Conservation (phyloP, 2,797 vertebrate species). For the Picus viridis region DNA sequence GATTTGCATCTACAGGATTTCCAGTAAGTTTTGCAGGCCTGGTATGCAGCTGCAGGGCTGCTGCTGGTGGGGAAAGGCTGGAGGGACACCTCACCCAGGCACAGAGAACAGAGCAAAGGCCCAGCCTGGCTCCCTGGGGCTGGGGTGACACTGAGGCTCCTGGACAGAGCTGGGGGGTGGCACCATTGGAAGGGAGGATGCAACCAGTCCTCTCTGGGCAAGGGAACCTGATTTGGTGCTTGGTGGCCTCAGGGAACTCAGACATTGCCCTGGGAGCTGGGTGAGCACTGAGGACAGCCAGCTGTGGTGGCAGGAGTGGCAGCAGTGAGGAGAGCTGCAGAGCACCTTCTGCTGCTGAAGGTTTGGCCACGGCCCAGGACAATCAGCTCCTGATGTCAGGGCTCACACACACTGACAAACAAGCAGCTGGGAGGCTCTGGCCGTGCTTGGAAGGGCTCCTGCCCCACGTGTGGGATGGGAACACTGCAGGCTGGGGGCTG, state of each 20-base stretch:
- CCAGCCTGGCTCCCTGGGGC: neutral
- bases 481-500: rapidly evolving
- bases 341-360: neutral
- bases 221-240: neutral
- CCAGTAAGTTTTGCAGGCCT: constrained; percentile 62
- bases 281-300: neutral
- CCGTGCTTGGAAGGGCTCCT: rapidly evolving
- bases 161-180: neutral
- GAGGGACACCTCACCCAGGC: neutral
- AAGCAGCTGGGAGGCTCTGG: neutral
- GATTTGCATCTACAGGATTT: constrained; percentile 48
- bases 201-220: rapidly evolving
- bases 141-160: neutral
- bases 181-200: rapidly evolving
- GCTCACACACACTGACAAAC: neutral
- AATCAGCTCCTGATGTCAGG: neutral
- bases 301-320: neutral
- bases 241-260: too few relatives aligned
- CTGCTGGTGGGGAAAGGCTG: neutral
- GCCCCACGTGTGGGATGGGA: neutral
- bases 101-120: rapidly evolving
- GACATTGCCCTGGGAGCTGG: neutral
- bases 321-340: neutral
- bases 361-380: neutral
- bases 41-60: neutral